A percentile compares a stretch with the other conserved stretches of the same genome.
Evolutionary conservation across 1,140 invertebrate species (phyloP).

Genomic region (Laupala kohalensis): DNA sequence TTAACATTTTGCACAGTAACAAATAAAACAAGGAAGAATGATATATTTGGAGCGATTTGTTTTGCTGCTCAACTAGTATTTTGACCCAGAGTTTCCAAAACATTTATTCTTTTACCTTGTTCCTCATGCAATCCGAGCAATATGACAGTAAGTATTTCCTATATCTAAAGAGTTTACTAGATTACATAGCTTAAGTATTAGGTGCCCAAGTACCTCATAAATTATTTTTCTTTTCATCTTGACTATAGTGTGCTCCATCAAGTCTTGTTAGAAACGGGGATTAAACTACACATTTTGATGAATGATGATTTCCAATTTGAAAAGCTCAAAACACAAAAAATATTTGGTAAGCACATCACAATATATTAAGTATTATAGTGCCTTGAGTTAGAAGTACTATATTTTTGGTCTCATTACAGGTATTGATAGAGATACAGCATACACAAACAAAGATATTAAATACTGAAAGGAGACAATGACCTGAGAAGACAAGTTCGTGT

Average conservation of each 20-base stretch:
- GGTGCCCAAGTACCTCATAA: background rate
- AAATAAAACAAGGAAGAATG: slow-evolving; percentile 36
- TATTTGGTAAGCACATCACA: too few species aligned
- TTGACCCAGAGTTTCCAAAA: slow-evolving; percentile 72
- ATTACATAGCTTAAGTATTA: background rate
- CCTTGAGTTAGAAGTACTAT: too few species aligned
- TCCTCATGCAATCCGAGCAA: slow-evolving; percentile 50
- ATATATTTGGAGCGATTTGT: slow-evolving; percentile 60
- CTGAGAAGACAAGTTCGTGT: slow-evolving; percentile 55
- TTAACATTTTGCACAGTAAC: background rate
- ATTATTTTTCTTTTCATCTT: slow-evolving; percentile 35
- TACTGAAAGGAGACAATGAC: slow-evolving; percentile 47
- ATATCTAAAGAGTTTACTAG: too few species aligned
- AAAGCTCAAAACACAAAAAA: slow-evolving; percentile 52
- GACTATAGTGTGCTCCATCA: slow-evolving; percentile 67
- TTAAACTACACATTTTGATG: slow-evolving; percentile 71
- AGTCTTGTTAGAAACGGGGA: slow-evolving; percentile 61
- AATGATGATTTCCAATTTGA: slow-evolving; percentile 59
- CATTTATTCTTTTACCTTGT: slow-evolving; percentile 70
- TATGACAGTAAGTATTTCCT: slow-evolving; percentile 40
- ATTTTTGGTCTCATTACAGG: too few species aligned
- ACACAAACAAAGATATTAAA: slow-evolving; percentile 62
- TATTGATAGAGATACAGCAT: slow-evolving; percentile 54
- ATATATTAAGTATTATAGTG: too few species aligned
- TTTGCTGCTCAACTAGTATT: slow-evolving; percentile 63